These are phyloP conservation scores for Dilophus febrilis DNA, from an alignment of 2,888 invertebrate genomes.

Conservation along the genomic window DNA sequence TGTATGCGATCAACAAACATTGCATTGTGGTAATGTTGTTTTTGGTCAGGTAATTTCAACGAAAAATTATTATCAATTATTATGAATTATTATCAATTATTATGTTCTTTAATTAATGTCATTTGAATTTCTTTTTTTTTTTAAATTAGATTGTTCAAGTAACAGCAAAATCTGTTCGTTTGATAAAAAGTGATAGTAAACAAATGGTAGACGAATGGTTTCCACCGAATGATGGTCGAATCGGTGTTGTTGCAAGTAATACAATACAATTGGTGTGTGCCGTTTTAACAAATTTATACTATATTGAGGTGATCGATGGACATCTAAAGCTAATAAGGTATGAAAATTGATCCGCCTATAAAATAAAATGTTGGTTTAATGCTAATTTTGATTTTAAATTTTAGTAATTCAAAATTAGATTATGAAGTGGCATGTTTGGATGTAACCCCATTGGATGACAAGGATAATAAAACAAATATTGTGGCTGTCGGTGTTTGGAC, in stretches of 20 bases:
- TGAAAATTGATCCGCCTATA: too few species aligned
- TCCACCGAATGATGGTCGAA: slow-evolving; percentile 50
- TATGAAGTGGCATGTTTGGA: slow-evolving; percentile 95
- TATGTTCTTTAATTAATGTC: background rate
- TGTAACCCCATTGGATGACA: slow-evolving; percentile 59
- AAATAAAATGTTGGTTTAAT: too few species aligned
- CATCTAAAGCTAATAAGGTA: slow-evolving; percentile 36
- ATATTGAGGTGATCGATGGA: slow-evolving; percentile 52
- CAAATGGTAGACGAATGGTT: slow-evolving; percentile 54
- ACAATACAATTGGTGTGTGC: slow-evolving; percentile 63
- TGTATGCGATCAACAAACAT: slow-evolving; percentile 80
- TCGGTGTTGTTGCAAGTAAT: slow-evolving; percentile 80
- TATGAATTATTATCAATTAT: background rate
- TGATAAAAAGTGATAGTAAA: slow-evolving; percentile 51
- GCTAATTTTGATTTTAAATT: slow-evolving; percentile 8
- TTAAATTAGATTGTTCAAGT: slow-evolving; percentile 41
- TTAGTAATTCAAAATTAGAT: slow-evolving; percentile 54
- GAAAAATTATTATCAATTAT: slow-evolving; percentile 10
- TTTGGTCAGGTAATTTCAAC: slow-evolving; percentile 48
- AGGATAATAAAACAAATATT: slow-evolving; percentile 44
- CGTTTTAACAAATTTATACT: slow-evolving; percentile 72
- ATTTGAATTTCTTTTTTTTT: background rate
- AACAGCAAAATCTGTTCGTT: slow-evolving; percentile 52
- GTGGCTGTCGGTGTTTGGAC: slow-evolving; percentile 95
- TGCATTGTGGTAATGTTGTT: slow-evolving; percentile 82